Percentiles rank a stretch among this genome's conserved stretches.
Conservation (phyloP, 1,140 invertebrate genomes). For the Ceratoteleas bidentatus region DNA sequence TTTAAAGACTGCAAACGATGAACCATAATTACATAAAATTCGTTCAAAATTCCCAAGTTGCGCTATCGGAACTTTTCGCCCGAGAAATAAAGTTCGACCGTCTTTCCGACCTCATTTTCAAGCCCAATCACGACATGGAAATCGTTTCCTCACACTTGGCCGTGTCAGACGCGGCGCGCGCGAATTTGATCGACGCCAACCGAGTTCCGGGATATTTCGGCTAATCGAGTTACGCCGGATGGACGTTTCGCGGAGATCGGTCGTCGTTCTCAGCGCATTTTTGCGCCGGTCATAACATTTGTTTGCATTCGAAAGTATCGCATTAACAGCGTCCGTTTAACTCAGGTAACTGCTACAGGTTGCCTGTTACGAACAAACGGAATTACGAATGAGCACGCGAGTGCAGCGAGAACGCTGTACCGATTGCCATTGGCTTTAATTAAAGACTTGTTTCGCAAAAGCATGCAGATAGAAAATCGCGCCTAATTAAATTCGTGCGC, state of each 20-base stretch:
- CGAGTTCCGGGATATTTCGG: no score
- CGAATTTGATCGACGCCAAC: not conserved
- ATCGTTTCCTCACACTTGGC: slow-evolving; percentile 3
- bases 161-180: not conserved
- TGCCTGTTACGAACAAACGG: slow-evolving; percentile 62
- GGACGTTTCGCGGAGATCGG: not conserved
- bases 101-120: no score
- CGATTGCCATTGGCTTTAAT: slow-evolving; percentile 62
- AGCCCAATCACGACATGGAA: slow-evolving; percentile 3
- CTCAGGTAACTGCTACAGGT: slow-evolving; percentile 65
- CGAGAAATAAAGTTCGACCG: no score
- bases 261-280: not conserved
- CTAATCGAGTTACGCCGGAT: not conserved
- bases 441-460: slow-evolving; percentile 62
- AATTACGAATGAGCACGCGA: slow-evolving; percentile 65
- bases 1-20: no score
- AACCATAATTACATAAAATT: no score
- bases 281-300: slow-evolving; percentile 33
- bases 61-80: no score
- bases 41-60: no score
- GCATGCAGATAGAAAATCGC: slow-evolving; percentile 45
- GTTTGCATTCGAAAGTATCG: slow-evolving; percentile 54
- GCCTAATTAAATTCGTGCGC: slow-evolving; percentile 52
- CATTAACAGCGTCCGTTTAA: slow-evolving; percentile 57
- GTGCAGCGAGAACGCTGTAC: slow-evolving; percentile 53